phyloP scores from a whole-genome alignment of 37 sponge, comb jelly and placozoan species.

The Axinella damicornis region DNA sequence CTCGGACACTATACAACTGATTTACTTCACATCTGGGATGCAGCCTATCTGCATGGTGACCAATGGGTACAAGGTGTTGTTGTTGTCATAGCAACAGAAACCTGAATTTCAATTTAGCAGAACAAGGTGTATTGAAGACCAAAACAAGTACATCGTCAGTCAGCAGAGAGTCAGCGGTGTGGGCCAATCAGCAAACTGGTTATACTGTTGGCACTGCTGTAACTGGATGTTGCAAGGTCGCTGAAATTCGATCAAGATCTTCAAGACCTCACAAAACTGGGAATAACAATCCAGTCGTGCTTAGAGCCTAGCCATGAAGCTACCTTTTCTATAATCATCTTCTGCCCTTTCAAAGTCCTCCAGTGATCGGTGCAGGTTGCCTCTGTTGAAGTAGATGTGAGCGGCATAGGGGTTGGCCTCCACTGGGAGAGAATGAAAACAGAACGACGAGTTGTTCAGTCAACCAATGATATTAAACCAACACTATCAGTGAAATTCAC shows the following conservation, averaged over 20 bases:
- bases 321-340: slow-evolving; percentile 84
- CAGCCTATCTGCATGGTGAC: no score
- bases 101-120: no score
- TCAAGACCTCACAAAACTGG: neutral
- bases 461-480: neutral
- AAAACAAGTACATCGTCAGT: no score
- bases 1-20: no score
- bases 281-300: neutral
- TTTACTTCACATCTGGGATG: no score
- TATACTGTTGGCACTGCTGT: no score
- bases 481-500: neutral
- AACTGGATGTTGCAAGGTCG: no score
- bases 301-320: neutral
- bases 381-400: slow-evolving; percentile 92
- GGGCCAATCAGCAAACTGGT: no score
- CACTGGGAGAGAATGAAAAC: slow-evolving; percentile 27
- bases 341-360: slow-evolving; percentile 68
- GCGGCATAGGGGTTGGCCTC: slow-evolving; percentile 76
- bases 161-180: no score
- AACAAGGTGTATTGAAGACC: no score
- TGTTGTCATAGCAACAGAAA: no score
- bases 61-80: no score
- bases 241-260: neutral
- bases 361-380: slow-evolving; percentile 66
- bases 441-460: neutral